Conservation (phyloP, 92 coral and sea anemone genomes). For the Epizoanthus ramosus region DNA sequence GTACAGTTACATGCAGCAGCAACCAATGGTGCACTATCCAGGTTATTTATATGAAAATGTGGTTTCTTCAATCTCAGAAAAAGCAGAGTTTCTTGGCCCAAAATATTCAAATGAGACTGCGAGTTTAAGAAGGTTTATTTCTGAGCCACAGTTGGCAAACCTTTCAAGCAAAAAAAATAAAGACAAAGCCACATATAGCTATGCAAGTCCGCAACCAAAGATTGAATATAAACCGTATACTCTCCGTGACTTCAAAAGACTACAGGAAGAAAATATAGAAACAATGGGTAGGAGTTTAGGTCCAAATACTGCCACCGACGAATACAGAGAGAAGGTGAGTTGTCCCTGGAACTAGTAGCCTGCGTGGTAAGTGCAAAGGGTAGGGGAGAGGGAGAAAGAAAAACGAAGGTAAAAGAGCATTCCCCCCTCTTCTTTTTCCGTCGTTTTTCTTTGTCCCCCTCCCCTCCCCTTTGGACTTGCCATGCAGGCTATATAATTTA, state of each 20-base stretch:
- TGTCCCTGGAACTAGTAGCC: background rate
- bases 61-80: slow-evolving; percentile 6
- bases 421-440: no score
- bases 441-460: no score
- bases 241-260: slow-evolving; percentile 32
- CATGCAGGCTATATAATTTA: no score
- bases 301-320: slow-evolving; percentile 25
- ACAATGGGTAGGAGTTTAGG: slow-evolving; percentile 35
- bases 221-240: slow-evolving; percentile 29
- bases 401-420: no score
- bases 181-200: background rate
- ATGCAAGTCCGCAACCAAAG: slow-evolving; percentile 14
- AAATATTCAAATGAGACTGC: background rate
- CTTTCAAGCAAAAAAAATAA: background rate
- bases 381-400: no score
- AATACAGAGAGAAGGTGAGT: slow-evolving; percentile 28
- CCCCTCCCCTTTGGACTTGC: no score
- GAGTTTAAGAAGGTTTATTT: slow-evolving; percentile 13
- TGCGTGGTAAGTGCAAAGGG: no score
- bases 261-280: slow-evolving; percentile 27
- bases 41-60: background rate
- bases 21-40: slow-evolving; percentile 17
- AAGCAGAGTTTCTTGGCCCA: slow-evolving; percentile 6
- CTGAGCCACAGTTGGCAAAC: slow-evolving; percentile 34
- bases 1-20: slow-evolving; percentile 20